These are phyloP conservation scores for Cryptotermes secundus DNA, from an alignment of 1,140 invertebrate genomes.

Conservation along the genomic window DNA sequence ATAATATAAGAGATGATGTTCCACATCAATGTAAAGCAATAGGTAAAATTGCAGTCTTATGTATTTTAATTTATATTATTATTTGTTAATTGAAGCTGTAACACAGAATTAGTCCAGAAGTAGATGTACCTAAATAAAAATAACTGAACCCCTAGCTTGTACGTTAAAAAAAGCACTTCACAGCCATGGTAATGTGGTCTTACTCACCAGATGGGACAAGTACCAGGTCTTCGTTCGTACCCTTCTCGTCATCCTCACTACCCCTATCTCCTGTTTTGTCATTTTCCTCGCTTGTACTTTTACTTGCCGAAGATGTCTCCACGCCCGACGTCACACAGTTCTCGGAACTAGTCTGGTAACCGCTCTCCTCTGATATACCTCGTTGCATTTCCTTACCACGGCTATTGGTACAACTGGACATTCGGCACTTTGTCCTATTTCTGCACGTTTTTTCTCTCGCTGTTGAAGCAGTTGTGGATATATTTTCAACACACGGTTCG, in stretches of 20 bases:
- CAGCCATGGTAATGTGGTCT: no score
- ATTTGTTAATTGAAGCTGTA: no score
- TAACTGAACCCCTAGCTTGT: no score
- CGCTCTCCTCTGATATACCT: conserved; percentile 21
- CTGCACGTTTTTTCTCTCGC: neutral
- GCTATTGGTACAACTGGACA: neutral
- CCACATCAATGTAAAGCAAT: no score
- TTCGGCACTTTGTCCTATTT: neutral
- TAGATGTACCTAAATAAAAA: no score
- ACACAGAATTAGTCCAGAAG: no score
- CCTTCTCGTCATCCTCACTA: neutral
- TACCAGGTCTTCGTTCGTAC: neutral
- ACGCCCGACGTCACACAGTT: neutral
- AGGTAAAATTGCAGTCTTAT: no score
- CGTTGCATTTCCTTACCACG: conserved; percentile 1
- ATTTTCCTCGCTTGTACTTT: neutral
- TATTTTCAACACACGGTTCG: no score
- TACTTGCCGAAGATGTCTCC: neutral
- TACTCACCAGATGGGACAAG: neutral
- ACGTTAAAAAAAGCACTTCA: no score
- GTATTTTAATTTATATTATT: no score
- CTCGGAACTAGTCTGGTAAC: conserved; percentile 1
- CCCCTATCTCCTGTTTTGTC: neutral
- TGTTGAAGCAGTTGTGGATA: neutral
- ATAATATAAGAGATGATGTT: no score